Percentiles rank a stretch among this genome's conserved stretches.
Conservation (phyloP, 1,140 invertebrate species). For the Drepana arcuata region DNA sequence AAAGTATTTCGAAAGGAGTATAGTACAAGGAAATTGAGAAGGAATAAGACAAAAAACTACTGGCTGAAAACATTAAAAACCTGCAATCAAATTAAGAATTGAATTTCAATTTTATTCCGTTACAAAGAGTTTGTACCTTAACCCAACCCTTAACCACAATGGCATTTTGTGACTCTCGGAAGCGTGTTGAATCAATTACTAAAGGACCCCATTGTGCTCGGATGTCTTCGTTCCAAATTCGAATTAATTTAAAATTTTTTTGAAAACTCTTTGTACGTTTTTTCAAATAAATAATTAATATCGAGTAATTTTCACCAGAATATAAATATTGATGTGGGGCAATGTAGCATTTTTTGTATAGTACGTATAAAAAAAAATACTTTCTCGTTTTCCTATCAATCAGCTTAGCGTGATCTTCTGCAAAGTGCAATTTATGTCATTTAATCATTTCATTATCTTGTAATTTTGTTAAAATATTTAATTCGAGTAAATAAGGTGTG, state of each 20-base stretch:
- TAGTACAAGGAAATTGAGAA: no score
- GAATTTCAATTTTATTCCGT: conserved; percentile 24
- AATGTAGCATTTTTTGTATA: neutral
- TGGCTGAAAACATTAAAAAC: no score
- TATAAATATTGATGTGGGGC: neutral
- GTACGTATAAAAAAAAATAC: conserved; percentile 14
- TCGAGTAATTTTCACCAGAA: no score
- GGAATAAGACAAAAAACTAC: no score
- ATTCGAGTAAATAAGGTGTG: no score
- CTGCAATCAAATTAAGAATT: conserved; percentile 24
- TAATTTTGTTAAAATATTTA: no score
- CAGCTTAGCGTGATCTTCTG: no score
- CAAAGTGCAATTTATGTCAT: no score
- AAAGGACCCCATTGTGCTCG: conserved; percentile 21
- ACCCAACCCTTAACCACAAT: conserved; percentile 39
- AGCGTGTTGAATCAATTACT: conserved; percentile 53
- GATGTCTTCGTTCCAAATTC: conserved; percentile 29
- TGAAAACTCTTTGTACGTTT: neutral
- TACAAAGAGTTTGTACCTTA: conserved; percentile 26
- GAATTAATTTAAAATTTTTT: conserved; percentile 21
- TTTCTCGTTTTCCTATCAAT: no score
- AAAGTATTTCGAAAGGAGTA: no score
- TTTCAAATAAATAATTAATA: no score
- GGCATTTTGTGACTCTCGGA: conserved; percentile 24
- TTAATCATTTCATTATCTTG: no score